phyloP scores from a whole-genome alignment of 1,140 invertebrate genomes.

The Delia radicum region DNA sequence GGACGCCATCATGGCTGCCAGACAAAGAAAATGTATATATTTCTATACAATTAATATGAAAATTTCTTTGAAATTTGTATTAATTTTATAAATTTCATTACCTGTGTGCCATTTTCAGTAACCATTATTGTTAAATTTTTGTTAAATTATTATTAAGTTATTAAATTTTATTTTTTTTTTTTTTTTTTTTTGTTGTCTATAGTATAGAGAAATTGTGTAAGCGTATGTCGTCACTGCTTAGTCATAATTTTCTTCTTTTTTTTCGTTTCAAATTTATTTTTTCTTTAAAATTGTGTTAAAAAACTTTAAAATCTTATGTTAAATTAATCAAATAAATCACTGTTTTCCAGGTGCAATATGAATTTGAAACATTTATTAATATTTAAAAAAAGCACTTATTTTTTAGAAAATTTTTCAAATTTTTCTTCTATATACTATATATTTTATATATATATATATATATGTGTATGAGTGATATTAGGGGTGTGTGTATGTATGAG shows the following conservation, averaged over 20 bases:
- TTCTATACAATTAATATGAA: too few species aligned
- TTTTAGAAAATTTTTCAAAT: constrained; percentile 47
- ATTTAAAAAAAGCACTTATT: constrained; percentile 31
- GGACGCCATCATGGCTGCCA: constrained; percentile 54
- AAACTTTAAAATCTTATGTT: not conserved
- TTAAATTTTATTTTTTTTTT: constrained; percentile 24
- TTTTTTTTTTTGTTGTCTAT: constrained; percentile 13
- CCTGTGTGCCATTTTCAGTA: constrained; percentile 55
- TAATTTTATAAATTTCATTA: constrained; percentile 30
- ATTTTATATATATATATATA: constrained; percentile 33
- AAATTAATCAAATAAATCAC: not conserved
- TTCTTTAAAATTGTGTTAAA: constrained; percentile 21
- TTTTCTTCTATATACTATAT: constrained; percentile 52
- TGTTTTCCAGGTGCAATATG: not conserved
- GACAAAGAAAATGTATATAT: constrained; percentile 26
- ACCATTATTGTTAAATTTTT: constrained; percentile 46
- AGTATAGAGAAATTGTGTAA: constrained; percentile 54
- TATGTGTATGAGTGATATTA: constrained; percentile 1
- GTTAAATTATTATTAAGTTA: constrained; percentile 26
- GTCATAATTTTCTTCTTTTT: constrained; percentile 45
- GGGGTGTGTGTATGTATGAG: constrained; percentile 27
- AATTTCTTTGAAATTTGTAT: too few species aligned
- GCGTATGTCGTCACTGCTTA: constrained; percentile 55
- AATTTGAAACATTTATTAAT: constrained; percentile 29
- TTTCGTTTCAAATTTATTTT: constrained; percentile 23